Conservation (phyloP, 2,888 invertebrate genomes). For the Ochropacha duplaris region DNA sequence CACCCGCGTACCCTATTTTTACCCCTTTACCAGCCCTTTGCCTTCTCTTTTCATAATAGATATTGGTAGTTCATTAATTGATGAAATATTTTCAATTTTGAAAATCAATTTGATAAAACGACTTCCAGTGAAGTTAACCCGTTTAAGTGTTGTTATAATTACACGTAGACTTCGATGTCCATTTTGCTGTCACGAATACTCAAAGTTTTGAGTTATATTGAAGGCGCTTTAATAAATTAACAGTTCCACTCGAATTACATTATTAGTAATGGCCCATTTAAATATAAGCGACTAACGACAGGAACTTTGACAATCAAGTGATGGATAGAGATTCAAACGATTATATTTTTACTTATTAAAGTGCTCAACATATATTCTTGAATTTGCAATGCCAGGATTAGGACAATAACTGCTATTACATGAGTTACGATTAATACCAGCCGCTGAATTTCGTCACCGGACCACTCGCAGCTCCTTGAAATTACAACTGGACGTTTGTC, state of each 20-base stretch:
- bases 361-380: too few relatives aligned
- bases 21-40: too few relatives aligned
- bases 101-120: not conserved
- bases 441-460: too few relatives aligned
- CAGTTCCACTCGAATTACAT: not conserved
- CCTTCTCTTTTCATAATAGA: too few relatives aligned
- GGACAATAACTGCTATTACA: too few relatives aligned
- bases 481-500: too few relatives aligned
- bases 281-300: not conserved
- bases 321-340: not conserved
- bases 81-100: not conserved
- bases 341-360: too few relatives aligned
- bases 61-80: not conserved
- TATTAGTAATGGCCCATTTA: not conserved
- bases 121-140: not conserved
- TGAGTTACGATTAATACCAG: too few relatives aligned
- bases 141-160: constrained; percentile 16
- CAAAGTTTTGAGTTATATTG: constrained; percentile 18
- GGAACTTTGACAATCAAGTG: not conserved
- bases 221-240: constrained; percentile 2
- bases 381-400: too few relatives aligned
- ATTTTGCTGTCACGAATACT: constrained; percentile 12
- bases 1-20: too few relatives aligned
- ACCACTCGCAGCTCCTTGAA: too few relatives aligned
- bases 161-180: constrained; percentile 14